Base-by-base conservation (phyloP, 2,888 invertebrate species). In the Chelonus formosanus region DNA sequence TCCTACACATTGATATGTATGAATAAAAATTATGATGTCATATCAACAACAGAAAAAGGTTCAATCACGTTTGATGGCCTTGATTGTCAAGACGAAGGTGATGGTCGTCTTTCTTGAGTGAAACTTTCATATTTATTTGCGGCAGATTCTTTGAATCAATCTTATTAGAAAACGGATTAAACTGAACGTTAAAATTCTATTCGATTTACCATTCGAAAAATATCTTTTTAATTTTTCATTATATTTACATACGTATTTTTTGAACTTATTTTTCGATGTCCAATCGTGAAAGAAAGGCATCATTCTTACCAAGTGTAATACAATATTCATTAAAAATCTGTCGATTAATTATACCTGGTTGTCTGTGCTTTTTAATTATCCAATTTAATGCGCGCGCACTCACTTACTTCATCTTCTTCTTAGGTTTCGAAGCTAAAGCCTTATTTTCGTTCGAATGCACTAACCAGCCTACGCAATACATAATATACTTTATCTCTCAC, bases 351-450 rank as follows among this genome's bases (percentile, higher is more conserved):
- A 65, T n/a, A 35, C 48, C 55, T 55, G 60, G 55, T 45, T 47
- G 55, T 60, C 48, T 60, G 60, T 60, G 60, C 58, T 65, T 65
- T 65, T 65, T 65, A 65, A 65, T 65, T 65, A 65, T 65, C 60
- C 65, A 65, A 65, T 65, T 65, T 65, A 60, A 65, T 60, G 20
- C 20, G 60, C 48, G 48, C 58, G 45, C 47, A 44, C 58, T 32
- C 58, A 7, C 47, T 35, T 47, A 35, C 40, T 57, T 34, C 31
- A 45, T 44, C 45, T 10, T 47, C 10, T 47, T 45, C 40, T 48
- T 47, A 48, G 59, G 47, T 45, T n/a, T 8, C 36, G 53, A 47
- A 44, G 20, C 20, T 20, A 20, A 20, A 20, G 20, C 20, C 20
- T 20, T 20, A 20, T 20, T 20, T 20, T 20, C 20, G 20, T 20